phyloP scores from a whole-genome alignment of 1,140 invertebrate genomes.

The Habropoda laboriosa region DNA sequence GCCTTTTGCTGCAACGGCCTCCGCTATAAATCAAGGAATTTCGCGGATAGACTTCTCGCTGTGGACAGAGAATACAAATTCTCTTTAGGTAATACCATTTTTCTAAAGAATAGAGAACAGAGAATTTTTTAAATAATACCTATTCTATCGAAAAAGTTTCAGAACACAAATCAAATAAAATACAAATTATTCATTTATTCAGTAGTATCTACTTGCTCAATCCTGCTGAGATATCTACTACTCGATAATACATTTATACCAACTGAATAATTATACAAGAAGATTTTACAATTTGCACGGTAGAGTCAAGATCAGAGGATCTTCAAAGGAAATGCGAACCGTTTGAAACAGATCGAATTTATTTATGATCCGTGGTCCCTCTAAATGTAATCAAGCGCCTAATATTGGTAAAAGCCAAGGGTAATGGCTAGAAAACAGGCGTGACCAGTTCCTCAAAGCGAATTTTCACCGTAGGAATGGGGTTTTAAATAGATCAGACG shows the following conservation, averaged over 20 bases:
- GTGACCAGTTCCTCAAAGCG: not conserved
- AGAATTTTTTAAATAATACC: not conserved
- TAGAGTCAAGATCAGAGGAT: not conserved
- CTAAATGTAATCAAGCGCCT: not conserved
- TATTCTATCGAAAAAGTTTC: too few species aligned
- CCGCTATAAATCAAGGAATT: not conserved
- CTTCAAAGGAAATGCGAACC: slow-evolving; percentile 23
- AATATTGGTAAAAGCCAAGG: not conserved
- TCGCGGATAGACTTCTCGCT: not conserved
- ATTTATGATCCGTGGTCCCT: slow-evolving; percentile 17
- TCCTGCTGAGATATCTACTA: too few species aligned
- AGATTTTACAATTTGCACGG: not conserved
- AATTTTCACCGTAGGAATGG: slow-evolving; percentile 25
- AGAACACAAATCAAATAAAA: too few species aligned
- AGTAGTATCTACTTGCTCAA: too few species aligned
- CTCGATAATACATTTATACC: too few species aligned
- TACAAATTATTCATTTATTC: too few species aligned
- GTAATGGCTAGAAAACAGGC: not conserved
- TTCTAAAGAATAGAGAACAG: not conserved
- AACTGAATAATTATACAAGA: not conserved
- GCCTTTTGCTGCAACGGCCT: not conserved
- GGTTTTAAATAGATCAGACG: slow-evolving; percentile 52
- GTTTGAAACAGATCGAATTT: slow-evolving; percentile 12
- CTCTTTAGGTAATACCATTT: not conserved
- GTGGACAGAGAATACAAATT: too few species aligned